Base-by-base conservation (phyloP, 2,888 invertebrate genomes). In the Drosophila algonquin region DNA sequence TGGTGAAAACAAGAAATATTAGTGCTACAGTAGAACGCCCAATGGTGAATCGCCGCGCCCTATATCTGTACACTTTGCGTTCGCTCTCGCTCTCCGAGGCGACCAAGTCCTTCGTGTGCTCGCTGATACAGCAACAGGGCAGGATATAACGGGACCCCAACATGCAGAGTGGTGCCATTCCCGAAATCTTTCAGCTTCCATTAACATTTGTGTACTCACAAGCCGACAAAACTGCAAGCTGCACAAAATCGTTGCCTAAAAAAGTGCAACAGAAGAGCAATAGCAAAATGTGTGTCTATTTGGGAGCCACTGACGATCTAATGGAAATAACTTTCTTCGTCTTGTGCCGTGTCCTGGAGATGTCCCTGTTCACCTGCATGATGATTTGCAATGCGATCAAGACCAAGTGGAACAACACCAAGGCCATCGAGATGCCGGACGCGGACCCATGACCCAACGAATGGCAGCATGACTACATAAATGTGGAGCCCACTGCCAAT, bases 321-420 rank as follows among this genome's bases (percentile, higher is more conserved):
- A 76, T 89, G 70, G 91, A 90, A 75, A 77, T 90, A 75, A 87
- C 88, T 57, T 89, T 87, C 59, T 90, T 81, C 71, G 90, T 90
- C 69, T 85, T 90, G 53, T 90, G 89, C 77, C 90, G 89, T 27
- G 82, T 89, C 63, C 54, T 90, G 77, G 91, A 91, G 80, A 69
- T 87, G 44, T 82, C 90, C n/a, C 68, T 91, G 63, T 60, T 87
- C 63, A 81, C 80, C 57, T 76, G 89, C 53, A 87, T 87, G 84
- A 89, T 91, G 90, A 81, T 89, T 74, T 89, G 86, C 68, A 82
- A 71, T 64, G 76, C 81, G 48, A 75, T 77, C 64, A 86, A 72
- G 57, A 57, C 77, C 63, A 76, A 75, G 67, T 69, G 69, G 53
- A 63, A 60, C 73, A 65, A 63, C 47, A 58, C 58, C 16, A 60